phyloP scores from a whole-genome alignment of 2,888 invertebrate species.

The Lissocephala sabroskyi region DNA sequence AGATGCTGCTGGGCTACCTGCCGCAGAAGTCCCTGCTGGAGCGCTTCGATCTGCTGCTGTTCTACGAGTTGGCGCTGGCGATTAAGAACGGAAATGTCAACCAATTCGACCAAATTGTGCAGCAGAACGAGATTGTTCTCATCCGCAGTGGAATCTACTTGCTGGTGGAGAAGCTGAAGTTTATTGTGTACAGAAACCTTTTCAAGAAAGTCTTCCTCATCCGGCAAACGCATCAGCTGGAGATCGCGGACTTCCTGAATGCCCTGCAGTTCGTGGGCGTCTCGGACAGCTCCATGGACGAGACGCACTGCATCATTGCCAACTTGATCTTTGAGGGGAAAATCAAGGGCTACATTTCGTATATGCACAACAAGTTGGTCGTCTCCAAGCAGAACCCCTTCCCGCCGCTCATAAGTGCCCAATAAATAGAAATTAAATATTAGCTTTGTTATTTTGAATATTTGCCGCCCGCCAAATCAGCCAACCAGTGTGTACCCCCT shows the following conservation, averaged over 20 bases:
- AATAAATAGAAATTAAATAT: too few species aligned
- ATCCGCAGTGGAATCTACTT: constrained; percentile 98
- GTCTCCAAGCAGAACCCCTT: constrained; percentile 98
- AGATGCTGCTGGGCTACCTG: constrained; percentile 97
- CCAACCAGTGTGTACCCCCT: too few species aligned
- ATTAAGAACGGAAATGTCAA: constrained; percentile 92
- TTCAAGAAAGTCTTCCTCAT: constrained; percentile 90
- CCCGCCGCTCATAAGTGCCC: constrained; percentile 74
- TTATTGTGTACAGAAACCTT: constrained; percentile 94
- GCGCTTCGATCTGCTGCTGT: constrained; percentile 92
- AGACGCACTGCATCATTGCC: constrained; percentile 96
- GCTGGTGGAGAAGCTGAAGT: constrained; percentile 95
- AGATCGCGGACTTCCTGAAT: constrained; percentile 86
- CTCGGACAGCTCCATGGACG: constrained; percentile 91
- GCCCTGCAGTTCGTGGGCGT: constrained; percentile 88
- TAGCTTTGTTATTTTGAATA: too few species aligned
- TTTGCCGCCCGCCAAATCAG: too few species aligned
- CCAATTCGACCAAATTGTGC: constrained; percentile 87
- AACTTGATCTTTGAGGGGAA: constrained; percentile 97
- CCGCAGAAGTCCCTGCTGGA: constrained; percentile 86
- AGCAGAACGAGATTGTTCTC: constrained; percentile 91
- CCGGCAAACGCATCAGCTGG: constrained; percentile 88
- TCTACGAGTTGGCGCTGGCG: constrained; percentile 90
- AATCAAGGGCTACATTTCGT: constrained; percentile 98
- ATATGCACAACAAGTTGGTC: constrained; percentile 96